These are phyloP conservation scores for Saguinus midas DNA, from an alignment of 2,113 vertebrate genomes.

Conservation along the genomic window DNA sequence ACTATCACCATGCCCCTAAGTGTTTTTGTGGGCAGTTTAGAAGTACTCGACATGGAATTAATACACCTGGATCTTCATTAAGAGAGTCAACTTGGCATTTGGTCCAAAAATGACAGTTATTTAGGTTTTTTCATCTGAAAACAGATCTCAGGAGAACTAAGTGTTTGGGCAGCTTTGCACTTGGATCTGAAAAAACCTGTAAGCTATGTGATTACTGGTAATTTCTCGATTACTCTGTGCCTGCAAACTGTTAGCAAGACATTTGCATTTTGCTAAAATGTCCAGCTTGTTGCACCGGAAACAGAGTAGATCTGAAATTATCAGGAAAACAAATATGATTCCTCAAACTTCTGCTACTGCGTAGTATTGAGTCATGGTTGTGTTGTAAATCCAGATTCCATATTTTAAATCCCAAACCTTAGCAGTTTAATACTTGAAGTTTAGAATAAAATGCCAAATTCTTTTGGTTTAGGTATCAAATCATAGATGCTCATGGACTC, in stretches of 20 bases:
- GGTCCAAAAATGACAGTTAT: constrained; percentile 27
- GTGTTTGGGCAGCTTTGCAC: constrained; percentile 1
- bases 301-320: constrained; percentile 14
- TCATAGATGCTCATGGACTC: not conserved
- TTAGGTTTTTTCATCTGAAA: constrained; percentile 46
- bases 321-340: not conserved
- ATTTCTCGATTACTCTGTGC: not conserved
- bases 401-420: not conserved
- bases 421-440: not conserved
- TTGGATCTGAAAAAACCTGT: not conserved
- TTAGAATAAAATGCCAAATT: not conserved
- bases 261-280: constrained; percentile 27
- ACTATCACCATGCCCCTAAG: not conserved
- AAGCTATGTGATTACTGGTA: not conserved
- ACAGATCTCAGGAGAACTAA: constrained; percentile 7
- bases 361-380: not conserved
- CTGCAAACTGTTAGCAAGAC: not conserved
- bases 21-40: constrained; percentile 36
- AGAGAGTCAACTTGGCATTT: constrained; percentile 16
- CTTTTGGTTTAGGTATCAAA: not conserved
- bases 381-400: constrained; percentile 19
- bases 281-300: not conserved
- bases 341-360: not conserved
- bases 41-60: not conserved
- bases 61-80: not conserved